Conservation (phyloP, 2,797 vertebrate species). For the Microctenopoma lineatum region DNA sequence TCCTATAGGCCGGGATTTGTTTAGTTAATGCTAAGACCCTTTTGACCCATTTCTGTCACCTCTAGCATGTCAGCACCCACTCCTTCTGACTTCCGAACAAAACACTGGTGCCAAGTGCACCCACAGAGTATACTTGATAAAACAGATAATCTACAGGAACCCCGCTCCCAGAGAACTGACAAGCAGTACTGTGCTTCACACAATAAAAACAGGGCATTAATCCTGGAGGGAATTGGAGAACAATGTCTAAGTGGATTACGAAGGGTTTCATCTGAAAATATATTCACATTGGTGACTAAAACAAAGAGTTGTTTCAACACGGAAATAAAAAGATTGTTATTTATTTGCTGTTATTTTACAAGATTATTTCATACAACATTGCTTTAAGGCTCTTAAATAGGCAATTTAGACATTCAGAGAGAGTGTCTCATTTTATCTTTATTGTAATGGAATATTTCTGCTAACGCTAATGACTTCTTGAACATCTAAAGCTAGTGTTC, state of each 20-base stretch:
- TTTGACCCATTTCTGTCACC: slow-evolving; percentile 94
- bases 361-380: slow-evolving; percentile 26
- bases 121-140: slow-evolving; percentile 60
- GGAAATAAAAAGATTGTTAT: slow-evolving; percentile 22
- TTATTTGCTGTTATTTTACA: slow-evolving; percentile 10
- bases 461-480: slow-evolving; percentile 1
- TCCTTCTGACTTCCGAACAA: slow-evolving; percentile 76
- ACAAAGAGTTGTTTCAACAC: slow-evolving; percentile 15
- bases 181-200: slow-evolving; percentile 52
- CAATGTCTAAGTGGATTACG: slow-evolving; percentile 64
- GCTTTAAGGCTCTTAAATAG: slow-evolving; percentile 5
- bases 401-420: slow-evolving; percentile 6
- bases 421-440: slow-evolving; percentile 3
- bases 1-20: slow-evolving; percentile 92
- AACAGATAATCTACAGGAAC: slow-evolving; percentile 62
- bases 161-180: slow-evolving; percentile 32
- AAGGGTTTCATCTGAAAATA: slow-evolving; percentile 44
- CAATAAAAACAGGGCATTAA: slow-evolving; percentile 57
- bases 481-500: slow-evolving; percentile 21
- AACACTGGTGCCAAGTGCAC: slow-evolving; percentile 66
- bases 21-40: slow-evolving; percentile 93
- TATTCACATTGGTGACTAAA: slow-evolving; percentile 29
- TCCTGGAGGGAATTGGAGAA: slow-evolving; percentile 57
- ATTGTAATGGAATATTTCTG: background rate
- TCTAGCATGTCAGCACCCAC: slow-evolving; percentile 82